Conservation (phyloP, 2,888 invertebrate species). For the Atrina japonica region DNA sequence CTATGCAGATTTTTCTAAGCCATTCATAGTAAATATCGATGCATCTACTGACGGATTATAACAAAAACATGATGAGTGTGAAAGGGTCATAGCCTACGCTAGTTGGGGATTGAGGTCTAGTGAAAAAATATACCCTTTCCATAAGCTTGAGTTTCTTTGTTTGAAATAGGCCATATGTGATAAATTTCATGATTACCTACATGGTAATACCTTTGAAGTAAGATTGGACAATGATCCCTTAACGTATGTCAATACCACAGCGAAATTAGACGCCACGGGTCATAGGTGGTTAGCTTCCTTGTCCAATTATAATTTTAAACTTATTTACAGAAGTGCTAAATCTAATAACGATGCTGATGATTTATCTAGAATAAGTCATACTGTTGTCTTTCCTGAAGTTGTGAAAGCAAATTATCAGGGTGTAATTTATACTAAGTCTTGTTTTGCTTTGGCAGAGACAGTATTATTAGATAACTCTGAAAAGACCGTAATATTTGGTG, state of each 20-base stretch:
- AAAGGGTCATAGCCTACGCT: constrained; percentile 22
- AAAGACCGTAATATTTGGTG: too few species aligned
- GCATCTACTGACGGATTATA: constrained; percentile 9
- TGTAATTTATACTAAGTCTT: too few species aligned
- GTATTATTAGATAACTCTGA: too few species aligned
- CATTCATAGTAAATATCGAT: constrained; percentile 19
- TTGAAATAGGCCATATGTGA: constrained; percentile 20
- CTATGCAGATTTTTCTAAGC: constrained; percentile 1
- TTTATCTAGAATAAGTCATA: too few species aligned
- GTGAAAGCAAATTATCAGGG: too few species aligned
- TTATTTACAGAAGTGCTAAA: too few species aligned
- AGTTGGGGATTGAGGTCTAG: constrained; percentile 1
- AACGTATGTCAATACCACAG: too few species aligned
- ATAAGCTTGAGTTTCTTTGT: too few species aligned
- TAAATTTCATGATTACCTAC: constrained; percentile 13
- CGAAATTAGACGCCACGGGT: too few species aligned
- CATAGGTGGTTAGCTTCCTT: constrained; percentile 26
- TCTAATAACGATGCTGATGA: too few species aligned
- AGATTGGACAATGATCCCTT: constrained; percentile 32
- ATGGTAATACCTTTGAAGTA: constrained; percentile 25
- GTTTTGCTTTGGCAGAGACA: too few species aligned
- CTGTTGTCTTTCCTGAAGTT: too few species aligned
- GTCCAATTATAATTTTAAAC: constrained; percentile 34
- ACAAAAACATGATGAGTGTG: constrained; percentile 1
- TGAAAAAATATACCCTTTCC: constrained; percentile 10